These are phyloP conservation scores for Cercocebus atys DNA, from an alignment of 2,113 vertebrate species.

Conservation along the genomic window DNA sequence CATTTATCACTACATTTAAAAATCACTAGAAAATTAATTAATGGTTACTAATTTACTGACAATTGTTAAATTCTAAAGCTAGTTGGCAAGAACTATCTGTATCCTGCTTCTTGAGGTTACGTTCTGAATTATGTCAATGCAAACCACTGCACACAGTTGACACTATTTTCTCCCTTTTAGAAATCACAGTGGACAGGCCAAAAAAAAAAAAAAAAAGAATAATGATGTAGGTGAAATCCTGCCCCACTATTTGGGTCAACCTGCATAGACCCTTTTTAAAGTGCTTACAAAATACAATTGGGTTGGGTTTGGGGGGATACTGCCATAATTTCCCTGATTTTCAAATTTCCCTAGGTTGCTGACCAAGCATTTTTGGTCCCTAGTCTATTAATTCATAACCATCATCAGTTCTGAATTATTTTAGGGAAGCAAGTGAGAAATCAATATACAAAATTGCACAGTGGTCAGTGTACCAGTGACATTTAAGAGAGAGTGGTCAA, in stretches of 20 bases:
- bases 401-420: conserved; percentile 67
- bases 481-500: conserved; percentile 68
- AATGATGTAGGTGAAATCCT: conserved; percentile 2
- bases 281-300: background rate
- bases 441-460: conserved; percentile 54
- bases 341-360: background rate
- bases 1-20: background rate
- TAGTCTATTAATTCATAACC: conserved; percentile 51
- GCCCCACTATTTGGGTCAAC: background rate
- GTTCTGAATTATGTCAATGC: background rate
- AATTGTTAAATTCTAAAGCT: conserved; percentile 55
- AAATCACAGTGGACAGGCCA: conserved; percentile 46
- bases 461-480: conserved; percentile 63
- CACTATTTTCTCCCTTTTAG: conserved; percentile 61
- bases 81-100: background rate
- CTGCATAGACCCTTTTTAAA: conserved; percentile 8
- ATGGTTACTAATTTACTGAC: background rate
- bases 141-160: conserved; percentile 23
- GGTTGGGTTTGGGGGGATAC: background rate
- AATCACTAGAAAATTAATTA: conserved; percentile 33
- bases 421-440: conserved; percentile 54
- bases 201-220: background rate
- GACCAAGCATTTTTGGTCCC: conserved; percentile 39
- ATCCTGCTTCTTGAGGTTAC: conserved; percentile 26
- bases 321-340: conserved; percentile 1